phyloP scores from a whole-genome alignment of 2,797 vertebrate species.

The Dromococcyx pavoninus region DNA sequence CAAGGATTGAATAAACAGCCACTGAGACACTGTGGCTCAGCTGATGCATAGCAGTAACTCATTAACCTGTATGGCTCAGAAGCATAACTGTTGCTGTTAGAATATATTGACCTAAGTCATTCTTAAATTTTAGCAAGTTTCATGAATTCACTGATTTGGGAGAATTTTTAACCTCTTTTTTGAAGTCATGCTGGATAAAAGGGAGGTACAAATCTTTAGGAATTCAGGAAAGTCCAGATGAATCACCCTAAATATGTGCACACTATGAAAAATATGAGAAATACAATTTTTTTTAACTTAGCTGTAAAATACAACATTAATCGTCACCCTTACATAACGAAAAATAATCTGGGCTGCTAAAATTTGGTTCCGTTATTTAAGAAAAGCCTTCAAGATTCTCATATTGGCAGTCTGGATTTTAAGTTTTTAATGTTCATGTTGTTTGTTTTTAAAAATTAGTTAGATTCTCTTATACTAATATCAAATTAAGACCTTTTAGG shows the following conservation, averaged over 20 bases:
- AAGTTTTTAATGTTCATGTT: neutral
- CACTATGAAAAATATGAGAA: neutral
- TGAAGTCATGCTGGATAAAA: neutral
- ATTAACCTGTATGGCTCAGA: neutral
- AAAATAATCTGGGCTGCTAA: neutral
- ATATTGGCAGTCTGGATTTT: neutral
- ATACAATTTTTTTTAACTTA: neutral
- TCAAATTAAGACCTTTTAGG: neutral
- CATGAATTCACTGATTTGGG: neutral
- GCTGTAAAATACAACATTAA: neutral
- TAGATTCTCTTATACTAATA: neutral
- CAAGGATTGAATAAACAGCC: neutral
- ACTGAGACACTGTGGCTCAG: neutral
- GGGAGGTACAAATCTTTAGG: neutral
- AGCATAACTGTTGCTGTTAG: neutral
- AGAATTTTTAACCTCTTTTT: neutral
- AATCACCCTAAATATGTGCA: neutral
- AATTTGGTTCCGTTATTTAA: neutral
- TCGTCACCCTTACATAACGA: neutral
- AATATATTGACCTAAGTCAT: neutral
- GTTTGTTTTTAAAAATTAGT: neutral
- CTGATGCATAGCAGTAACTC: neutral
- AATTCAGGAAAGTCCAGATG: neutral
- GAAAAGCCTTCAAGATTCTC: neutral
- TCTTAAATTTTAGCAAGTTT: neutral